Evolutionary conservation across 2,888 invertebrate genomes (phyloP).

Genomic region (Rhamnusium bicolor): DNA sequence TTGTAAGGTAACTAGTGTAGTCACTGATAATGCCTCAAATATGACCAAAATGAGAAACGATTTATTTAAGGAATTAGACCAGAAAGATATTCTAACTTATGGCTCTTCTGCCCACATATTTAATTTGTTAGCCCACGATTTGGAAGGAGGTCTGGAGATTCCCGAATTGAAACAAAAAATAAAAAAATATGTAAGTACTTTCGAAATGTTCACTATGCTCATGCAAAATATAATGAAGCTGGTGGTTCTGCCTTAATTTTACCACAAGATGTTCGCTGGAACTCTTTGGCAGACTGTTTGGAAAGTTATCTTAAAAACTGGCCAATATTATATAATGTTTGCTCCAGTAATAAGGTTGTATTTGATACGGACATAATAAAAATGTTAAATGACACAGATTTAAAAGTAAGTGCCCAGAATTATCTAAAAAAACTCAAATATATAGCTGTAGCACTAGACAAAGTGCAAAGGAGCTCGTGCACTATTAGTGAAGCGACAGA

Average conservation of each 20-base stretch:
- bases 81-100: background rate
- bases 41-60: conserved; percentile 15
- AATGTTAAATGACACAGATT: background rate
- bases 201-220: conserved; percentile 19
- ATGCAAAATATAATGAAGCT: background rate
- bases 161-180: background rate
- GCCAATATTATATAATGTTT: conserved; percentile 31
- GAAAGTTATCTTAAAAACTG: conserved; percentile 38
- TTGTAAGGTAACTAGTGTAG: background rate
- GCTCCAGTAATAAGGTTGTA: conserved; percentile 19
- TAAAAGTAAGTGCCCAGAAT: background rate
- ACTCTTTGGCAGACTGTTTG: conserved; percentile 31
- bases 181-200: conserved; percentile 19
- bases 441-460: background rate
- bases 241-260: background rate
- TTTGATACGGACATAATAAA: conserved; percentile 23
- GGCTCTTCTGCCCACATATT: conserved; percentile 17
- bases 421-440: background rate
- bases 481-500: background rate
- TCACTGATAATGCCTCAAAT: conserved; percentile 21
- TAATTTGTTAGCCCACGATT: background rate
- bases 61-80: background rate
- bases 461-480: background rate
- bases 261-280: conserved; percentile 34
- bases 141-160: background rate